These are phyloP conservation scores for Coboldia fuscipes DNA, from an alignment of 1,140 invertebrate genomes.

Conservation along the genomic window DNA sequence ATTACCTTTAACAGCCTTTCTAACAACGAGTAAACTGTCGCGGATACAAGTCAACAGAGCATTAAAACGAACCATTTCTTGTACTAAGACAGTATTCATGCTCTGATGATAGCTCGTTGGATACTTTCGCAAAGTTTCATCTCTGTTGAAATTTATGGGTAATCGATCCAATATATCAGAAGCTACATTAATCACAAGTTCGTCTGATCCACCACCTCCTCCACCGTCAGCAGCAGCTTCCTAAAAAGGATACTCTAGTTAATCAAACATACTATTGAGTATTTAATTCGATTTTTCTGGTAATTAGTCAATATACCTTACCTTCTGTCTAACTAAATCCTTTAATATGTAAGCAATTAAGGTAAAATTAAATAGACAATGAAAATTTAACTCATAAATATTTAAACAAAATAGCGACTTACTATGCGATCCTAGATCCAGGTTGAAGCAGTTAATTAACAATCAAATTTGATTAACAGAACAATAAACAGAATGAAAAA, in stretches of 20 bases:
- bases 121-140: conserved; percentile 44
- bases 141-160: conserved; percentile 49
- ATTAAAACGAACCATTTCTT: conserved; percentile 85
- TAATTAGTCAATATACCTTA: too few relatives aligned
- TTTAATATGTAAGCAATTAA: too few relatives aligned
- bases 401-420: neutral
- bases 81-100: conserved; percentile 53
- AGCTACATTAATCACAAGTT: conserved; percentile 45
- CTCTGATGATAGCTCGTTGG: conserved; percentile 64
- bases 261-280: neutral
- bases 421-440: conserved; percentile 3
- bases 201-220: conserved; percentile 32
- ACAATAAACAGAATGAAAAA: too few relatives aligned
- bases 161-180: conserved; percentile 47
- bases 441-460: neutral
- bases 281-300: too few relatives aligned
- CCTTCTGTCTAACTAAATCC: too few relatives aligned
- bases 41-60: conserved; percentile 51
- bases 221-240: conserved; percentile 19
- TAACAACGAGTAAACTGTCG: conserved; percentile 53
- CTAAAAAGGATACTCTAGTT: neutral
- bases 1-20: conserved; percentile 75
- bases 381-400: neutral
- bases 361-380: neutral
- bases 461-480: too few relatives aligned